phyloP scores from a whole-genome alignment of 2,888 invertebrate species.

The Microplitis manilae region DNA sequence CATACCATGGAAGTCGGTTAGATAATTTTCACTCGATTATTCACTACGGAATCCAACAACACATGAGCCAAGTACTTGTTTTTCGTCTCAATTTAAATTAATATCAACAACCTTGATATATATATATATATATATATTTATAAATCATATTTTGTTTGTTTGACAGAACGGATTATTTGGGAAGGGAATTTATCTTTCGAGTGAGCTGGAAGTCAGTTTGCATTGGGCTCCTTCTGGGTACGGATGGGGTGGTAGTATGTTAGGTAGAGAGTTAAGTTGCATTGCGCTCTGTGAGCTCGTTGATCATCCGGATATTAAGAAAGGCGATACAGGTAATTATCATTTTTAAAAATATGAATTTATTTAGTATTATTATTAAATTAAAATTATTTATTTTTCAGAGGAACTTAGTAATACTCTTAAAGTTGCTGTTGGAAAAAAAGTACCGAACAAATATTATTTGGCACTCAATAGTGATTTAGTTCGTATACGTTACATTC shows the following conservation, averaged over 20 bases:
- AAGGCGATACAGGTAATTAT: constrained; percentile 62
- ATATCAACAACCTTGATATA: not conserved
- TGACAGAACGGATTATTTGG: constrained; percentile 74
- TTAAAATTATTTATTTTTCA: constrained; percentile 40
- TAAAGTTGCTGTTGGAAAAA: constrained; percentile 67
- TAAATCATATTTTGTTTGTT: constrained; percentile 54
- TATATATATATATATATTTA: constrained; percentile 49
- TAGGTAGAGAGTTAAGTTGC: constrained; percentile 84
- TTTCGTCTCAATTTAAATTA: constrained; percentile 10
- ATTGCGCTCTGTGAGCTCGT: constrained; percentile 87
- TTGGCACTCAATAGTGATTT: constrained; percentile 84
- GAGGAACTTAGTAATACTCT: constrained; percentile 58
- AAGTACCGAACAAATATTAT: constrained; percentile 80
- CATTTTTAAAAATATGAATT: not conserved
- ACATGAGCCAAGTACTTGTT: constrained; percentile 76
- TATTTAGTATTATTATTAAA: not conserved
- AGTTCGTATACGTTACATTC: constrained; percentile 82
- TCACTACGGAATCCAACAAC: constrained; percentile 83
- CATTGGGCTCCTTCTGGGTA: constrained; percentile 82
- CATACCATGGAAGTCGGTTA: constrained; percentile 86
- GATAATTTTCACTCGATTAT: constrained; percentile 88
- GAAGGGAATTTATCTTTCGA: constrained; percentile 83
- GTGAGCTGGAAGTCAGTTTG: constrained; percentile 81
- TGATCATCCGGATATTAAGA: constrained; percentile 78
- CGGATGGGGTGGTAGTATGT: constrained; percentile 83